These are phyloP conservation scores for Charina bottae DNA, from an alignment of 2,113 vertebrate genomes.

Conservation along the genomic window DNA sequence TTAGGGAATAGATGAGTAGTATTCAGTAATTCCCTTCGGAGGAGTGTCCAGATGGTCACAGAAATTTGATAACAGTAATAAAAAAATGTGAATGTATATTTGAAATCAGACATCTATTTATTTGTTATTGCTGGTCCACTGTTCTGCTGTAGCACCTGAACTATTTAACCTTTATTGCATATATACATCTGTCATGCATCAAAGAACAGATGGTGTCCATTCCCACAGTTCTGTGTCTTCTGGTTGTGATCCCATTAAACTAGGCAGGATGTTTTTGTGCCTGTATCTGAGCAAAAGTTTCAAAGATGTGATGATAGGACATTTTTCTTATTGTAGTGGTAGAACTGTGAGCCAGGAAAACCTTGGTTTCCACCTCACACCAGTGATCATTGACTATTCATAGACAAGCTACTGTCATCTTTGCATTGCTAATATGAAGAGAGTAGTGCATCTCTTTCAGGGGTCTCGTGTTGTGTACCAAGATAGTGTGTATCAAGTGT, in stretches of 20 bases:
- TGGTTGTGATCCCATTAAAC: neutral
- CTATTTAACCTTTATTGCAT: conserved; percentile 29
- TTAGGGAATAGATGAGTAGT: neutral
- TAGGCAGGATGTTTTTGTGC: conserved; percentile 3
- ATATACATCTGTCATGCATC: neutral
- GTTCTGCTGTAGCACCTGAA: conserved; percentile 32
- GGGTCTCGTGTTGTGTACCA: neutral
- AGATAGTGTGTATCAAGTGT: neutral
- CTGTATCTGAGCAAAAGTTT: neutral
- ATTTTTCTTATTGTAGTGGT: neutral
- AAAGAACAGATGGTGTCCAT: conserved; percentile 17
- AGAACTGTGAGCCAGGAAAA: neutral
- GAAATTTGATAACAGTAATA: conserved; percentile 19
- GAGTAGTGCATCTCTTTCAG: neutral
- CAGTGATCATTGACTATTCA: neutral
- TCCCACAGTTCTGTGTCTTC: conserved; percentile 1
- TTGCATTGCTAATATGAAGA: neutral
- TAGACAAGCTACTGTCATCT: neutral
- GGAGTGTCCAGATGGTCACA: conserved; percentile 2
- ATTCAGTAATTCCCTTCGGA: neutral
- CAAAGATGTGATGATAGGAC: neutral
- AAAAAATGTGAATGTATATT: conserved; percentile 11
- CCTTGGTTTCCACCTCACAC: neutral
- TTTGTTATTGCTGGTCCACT: conserved; percentile 12
- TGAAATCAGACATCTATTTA: neutral